Conservation (phyloP, 2,113 vertebrate species). For the Ceratotherium simum region DNA sequence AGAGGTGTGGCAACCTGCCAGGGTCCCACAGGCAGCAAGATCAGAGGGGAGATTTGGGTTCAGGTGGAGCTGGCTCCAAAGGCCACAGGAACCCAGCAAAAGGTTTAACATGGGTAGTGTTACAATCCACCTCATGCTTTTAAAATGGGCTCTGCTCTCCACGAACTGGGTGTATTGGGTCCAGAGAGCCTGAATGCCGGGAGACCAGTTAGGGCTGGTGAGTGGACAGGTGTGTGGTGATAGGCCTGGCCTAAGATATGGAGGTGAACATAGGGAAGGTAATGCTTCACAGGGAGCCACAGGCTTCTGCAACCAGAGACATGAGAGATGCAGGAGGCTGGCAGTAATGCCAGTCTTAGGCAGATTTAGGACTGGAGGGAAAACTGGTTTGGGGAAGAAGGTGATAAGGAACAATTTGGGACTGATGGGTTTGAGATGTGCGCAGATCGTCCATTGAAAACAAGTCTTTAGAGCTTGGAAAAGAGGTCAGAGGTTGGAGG, state of each 20-base stretch:
- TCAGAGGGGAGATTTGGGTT: background rate
- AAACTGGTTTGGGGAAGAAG: background rate
- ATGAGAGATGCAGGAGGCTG: background rate
- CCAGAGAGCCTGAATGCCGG: background rate
- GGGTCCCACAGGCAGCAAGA: background rate
- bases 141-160: background rate
- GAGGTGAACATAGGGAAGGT: background rate
- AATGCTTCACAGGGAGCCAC: background rate
- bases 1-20: background rate
- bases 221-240: background rate
- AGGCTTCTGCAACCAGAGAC: background rate
- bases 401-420: background rate
- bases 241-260: rapidly evolving
- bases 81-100: background rate
- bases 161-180: background rate
- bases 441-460: background rate
- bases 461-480: background rate
- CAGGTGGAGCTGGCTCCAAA: background rate
- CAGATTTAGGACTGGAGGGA: background rate
- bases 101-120: background rate
- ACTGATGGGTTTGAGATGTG: background rate
- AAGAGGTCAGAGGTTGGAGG: background rate
- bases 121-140: background rate
- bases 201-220: background rate
- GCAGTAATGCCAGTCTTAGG: rapidly evolving